Conservation (phyloP, 2,888 invertebrate species). For the Hydroisotoma schaefferi region DNA sequence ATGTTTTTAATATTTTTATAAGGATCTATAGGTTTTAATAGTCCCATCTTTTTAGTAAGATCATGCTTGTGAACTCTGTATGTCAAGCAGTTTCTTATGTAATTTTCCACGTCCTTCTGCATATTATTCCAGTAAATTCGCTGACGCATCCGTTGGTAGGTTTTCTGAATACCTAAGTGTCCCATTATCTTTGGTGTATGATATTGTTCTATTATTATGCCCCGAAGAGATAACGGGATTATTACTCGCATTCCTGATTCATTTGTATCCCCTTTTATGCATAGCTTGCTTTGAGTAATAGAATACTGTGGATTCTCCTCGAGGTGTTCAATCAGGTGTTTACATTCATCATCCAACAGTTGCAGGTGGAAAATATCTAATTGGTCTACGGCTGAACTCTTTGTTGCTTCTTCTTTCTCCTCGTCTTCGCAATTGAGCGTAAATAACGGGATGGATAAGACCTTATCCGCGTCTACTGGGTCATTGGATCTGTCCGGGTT, state of each 20-base stretch:
- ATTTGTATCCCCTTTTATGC: too few relatives aligned
- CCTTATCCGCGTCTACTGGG: neutral
- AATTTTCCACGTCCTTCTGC: slow-evolving; percentile 1
- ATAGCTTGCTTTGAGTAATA: too few relatives aligned
- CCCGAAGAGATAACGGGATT: neutral
- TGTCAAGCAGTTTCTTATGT: slow-evolving; percentile 9
- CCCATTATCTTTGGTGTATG: neutral
- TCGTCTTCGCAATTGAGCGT: too few relatives aligned
- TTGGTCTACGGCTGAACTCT: too few relatives aligned
- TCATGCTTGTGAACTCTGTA: slow-evolving; percentile 17
- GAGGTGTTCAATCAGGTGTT: neutral
- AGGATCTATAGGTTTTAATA: slow-evolving; percentile 22
- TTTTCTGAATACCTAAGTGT: slow-evolving; percentile 11
- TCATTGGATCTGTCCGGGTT: slow-evolving; percentile 13
- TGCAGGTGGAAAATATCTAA: neutral
- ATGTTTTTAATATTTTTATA: neutral
- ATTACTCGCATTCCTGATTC: too few relatives aligned
- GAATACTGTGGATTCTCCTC: neutral
- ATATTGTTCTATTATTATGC: neutral
- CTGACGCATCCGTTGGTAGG: neutral
- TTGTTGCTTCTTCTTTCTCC: too few relatives aligned
- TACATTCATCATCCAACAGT: neutral
- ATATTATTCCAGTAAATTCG: slow-evolving; percentile 11
- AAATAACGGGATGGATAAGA: neutral
- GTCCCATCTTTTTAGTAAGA: neutral